Percentiles rank a stretch among this genome's conserved stretches.
Evolutionary conservation across 2,888 invertebrate species (phyloP).

Genomic region (Caenorhabditis afra): DNA sequence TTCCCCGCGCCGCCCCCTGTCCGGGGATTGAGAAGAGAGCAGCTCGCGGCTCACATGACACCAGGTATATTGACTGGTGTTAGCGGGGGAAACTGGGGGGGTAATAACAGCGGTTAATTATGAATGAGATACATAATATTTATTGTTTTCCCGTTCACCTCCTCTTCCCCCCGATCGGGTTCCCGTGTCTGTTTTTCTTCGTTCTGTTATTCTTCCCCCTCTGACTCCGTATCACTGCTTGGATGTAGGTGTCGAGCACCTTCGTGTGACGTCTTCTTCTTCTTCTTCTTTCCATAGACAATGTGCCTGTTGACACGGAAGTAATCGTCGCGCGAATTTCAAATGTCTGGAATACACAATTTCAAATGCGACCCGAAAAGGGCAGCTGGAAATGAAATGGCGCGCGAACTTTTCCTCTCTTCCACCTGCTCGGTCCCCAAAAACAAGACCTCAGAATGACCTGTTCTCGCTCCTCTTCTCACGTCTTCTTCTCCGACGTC

Average conservation of each 20-base stretch:
- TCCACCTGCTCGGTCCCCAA: neutral
- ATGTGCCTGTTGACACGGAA: too few species aligned
- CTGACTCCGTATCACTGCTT: neutral
- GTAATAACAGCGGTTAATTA: too few species aligned
- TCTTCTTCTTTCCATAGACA: too few species aligned
- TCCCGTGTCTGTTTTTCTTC: neutral
- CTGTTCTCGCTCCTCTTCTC: neutral
- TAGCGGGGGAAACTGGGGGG: conserved; percentile 15
- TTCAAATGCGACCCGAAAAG: neutral
- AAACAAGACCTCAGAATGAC: neutral
- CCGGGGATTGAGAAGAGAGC: too few species aligned
- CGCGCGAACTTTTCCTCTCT: neutral
- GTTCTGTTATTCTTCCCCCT: neutral
- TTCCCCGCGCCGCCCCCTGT: neutral
- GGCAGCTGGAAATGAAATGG: neutral
- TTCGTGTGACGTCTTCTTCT: too few species aligned
- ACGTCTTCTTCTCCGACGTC: too few species aligned
- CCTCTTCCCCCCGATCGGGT: conserved; percentile 1
- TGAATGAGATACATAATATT: conserved; percentile 49
- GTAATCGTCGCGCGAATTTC: too few species aligned
- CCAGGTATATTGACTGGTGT: conserved; percentile 28
- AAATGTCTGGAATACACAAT: too few species aligned
- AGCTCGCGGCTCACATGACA: conserved; percentile 12
- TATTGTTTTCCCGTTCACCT: conserved; percentile 28
- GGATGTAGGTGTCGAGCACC: too few species aligned